Base-by-base conservation (phyloP, 2,888 invertebrate genomes). In the Drosophila buzzatii region DNA sequence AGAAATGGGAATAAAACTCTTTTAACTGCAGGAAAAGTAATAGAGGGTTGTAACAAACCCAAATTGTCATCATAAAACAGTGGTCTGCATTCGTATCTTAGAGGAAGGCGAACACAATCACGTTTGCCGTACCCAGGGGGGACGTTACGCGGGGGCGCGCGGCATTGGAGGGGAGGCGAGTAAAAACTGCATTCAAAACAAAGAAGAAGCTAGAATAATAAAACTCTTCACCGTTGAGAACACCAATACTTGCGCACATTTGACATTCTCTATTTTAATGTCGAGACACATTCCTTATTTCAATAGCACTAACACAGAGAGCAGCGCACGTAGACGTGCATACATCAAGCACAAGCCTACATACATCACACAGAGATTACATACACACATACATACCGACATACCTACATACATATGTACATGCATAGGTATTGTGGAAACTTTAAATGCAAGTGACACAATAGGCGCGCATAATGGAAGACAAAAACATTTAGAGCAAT, bases 391-490 rank as follows among this genome's bases (percentile, higher is more conserved):
- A 49, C 45, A 31, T 47, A 56, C 31, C 7, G 7, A 18, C 20
- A 35, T 7, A 51, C 51, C 18, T 8, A 35, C 16, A 39, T 23
- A 59, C 62, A 66, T 31, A 49, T 37, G 37, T 51, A 41, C 42
- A 45, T 60, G 58, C 44, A 56, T 70, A 41, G 58, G 61, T 71
- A 79, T 81, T 84, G 81, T 84, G 76, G 71, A 59, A 81, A 79
- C 74, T 73, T 76, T 76, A 76, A 81, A 83, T 83, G 84, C 86
- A 81, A 85, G 76, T 69, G 86, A 74, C 84, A 81, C 83, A 85
- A 85, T 83, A 84, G 86, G 76, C 79, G 76, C 79, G 81, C 84
- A 79, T 76, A 75, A 81, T 73, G 76, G 79, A 76, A 81, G 73
- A 81, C 76, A 77, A 84, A 84, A 77, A 77, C 77, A 80, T 80